Evolutionary conservation across 2,113 vertebrate species (phyloP), one percentile per base, ranked within the genome.

Genomic region (Urocynchramus pylzowi): DNA sequence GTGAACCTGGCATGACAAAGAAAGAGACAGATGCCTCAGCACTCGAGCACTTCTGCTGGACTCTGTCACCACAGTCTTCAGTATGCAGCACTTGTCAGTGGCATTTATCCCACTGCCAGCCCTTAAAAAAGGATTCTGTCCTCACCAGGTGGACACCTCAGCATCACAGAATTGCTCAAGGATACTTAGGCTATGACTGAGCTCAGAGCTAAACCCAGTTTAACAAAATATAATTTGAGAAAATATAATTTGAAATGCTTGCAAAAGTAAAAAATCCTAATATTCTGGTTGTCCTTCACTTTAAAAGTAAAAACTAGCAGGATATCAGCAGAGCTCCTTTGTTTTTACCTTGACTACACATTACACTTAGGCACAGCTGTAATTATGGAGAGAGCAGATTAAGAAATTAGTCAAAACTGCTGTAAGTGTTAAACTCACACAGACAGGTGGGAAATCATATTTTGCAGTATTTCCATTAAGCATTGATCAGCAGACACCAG

Each of bases 381-480:
- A 77, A 92, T 90, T 84, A 77, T 16, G n/a, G 45, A 79, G 1
- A 7, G 75, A 87, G 10, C 14, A 65, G 39, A 75, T 4, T 1
- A 93, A 83, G 45, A 90, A 91, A 91, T 61, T 42, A 59, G 56
- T 91, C 77, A 87, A 42, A 96, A 88, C 54, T 84, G 76, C 35
- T 89, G 1, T 68, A 86, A 77, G 64, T 57, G 73, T 45, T 79
- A 85, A 94, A 92, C 50, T 83, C 44, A 80, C 33, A 64, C 21
- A 64, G 65, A 75, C 74, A 87, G 59, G 79, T 91, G 63, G n/a
- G n/a, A 88, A 90, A 88, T 80, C 71, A 45, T 83, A 88, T 88
- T 92, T 94, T 57, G 84, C 61, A 80, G 86, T 37, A 88, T 73
- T 85, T 95, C 54, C 67, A 79, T 93, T 93, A 93, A 92, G 49